Percentiles rank a stretch among this genome's conserved stretches.
Conservation (phyloP, 1,140 invertebrate species). For the Panagrolaimus sp. region DNA sequence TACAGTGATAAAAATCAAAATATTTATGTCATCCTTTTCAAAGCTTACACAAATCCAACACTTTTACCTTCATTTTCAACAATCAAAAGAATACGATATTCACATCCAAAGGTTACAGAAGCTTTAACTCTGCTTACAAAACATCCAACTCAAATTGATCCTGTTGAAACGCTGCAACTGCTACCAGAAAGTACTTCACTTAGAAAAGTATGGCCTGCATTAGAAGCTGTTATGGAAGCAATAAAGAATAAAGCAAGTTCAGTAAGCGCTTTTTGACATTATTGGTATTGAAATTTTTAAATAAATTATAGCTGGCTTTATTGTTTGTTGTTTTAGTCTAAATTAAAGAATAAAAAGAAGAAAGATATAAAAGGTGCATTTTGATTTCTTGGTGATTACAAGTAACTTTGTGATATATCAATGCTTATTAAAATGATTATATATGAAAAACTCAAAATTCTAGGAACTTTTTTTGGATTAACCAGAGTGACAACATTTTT, state of each 20-base stretch:
- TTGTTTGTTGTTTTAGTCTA: too few relatives aligned
- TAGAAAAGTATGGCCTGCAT: slow-evolving; percentile 24
- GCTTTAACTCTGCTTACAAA: slow-evolving; percentile 35
- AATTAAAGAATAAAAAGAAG: too few relatives aligned
- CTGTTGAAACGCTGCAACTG: slow-evolving; percentile 28
- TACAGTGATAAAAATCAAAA: slow-evolving; percentile 1
- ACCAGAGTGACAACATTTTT: too few relatives aligned
- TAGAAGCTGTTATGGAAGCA: slow-evolving; percentile 37
- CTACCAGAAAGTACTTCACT: slow-evolving; percentile 31
- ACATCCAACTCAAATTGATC: slow-evolving; percentile 34
- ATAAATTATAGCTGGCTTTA: too few relatives aligned
- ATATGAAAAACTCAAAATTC: too few relatives aligned
- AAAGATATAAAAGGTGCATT: too few relatives aligned
- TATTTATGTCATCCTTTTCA: slow-evolving; percentile 38
- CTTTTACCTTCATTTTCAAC: slow-evolving; percentile 11
- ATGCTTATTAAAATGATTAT: too few relatives aligned
- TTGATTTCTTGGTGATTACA: too few relatives aligned
- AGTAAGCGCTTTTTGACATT: too few relatives aligned
- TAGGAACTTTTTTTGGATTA: too few relatives aligned
- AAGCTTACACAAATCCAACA: slow-evolving; percentile 32
- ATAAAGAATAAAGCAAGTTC: slow-evolving; percentile 25
- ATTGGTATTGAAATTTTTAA: too few relatives aligned
- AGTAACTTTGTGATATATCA: too few relatives aligned
- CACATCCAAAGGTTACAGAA: slow-evolving; percentile 33
- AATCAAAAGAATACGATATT: background rate